Conservation (phyloP, 2,888 invertebrate species). For the Hemistola chrysoprasaria region DNA sequence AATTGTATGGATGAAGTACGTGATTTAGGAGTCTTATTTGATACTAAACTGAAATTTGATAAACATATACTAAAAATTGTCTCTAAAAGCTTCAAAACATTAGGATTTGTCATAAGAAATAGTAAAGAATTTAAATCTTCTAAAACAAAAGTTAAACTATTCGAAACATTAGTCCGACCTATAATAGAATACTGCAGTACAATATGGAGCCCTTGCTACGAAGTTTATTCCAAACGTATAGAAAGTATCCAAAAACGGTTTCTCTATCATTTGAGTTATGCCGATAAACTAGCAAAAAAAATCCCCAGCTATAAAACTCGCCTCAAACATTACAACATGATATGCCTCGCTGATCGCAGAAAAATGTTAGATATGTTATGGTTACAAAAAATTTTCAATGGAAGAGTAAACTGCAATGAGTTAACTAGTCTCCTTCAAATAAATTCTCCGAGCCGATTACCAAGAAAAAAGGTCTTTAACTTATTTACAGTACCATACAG, state of each 20-base stretch:
- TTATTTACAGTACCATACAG: no score
- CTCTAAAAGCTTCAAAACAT: not conserved
- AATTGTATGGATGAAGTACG: not conserved
- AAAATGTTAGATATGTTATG: no score
- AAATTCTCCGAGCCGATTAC: no score
- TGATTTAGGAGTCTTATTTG: not conserved
- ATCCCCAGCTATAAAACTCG: no score
- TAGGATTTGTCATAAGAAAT: not conserved
- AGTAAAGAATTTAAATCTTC: not conserved
- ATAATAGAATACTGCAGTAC: slow-evolving; percentile 1
- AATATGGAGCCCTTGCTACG: slow-evolving; percentile 1
- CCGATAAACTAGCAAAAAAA: no score
- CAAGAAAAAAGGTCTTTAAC: no score
- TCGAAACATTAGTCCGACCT: not conserved
- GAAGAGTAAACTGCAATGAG: not conserved
- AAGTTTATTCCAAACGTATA: not conserved
- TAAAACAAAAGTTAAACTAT: not conserved
- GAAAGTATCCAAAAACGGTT: no score
- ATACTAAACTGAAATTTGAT: not conserved
- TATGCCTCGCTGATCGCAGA: no score
- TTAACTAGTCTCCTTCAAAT: not conserved
- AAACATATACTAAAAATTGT: not conserved
- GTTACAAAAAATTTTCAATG: no score
- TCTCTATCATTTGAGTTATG: no score
- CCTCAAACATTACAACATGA: not conserved